phyloP scores from a whole-genome alignment of 2,888 invertebrate genomes.

The Campoletis raptor region DNA sequence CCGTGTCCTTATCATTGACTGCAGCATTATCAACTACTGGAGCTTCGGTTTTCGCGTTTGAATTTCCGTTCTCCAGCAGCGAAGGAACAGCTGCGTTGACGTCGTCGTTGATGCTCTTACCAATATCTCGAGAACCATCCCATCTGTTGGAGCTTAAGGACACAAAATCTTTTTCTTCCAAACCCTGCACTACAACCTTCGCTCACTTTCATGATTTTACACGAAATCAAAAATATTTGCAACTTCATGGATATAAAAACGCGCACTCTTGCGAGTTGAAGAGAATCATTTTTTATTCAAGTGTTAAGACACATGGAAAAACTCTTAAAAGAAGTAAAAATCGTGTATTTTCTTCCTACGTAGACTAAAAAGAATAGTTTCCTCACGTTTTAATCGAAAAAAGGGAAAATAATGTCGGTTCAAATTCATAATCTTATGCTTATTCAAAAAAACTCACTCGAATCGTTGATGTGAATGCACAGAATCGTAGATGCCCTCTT shows the following conservation, averaged over 20 bases:
- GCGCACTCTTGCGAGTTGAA: background rate
- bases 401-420: background rate
- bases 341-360: background rate
- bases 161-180: slow-evolving; percentile 31
- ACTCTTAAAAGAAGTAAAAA: background rate
- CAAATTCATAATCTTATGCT: background rate
- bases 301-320: background rate
- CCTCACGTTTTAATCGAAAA: background rate
- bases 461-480: slow-evolving; percentile 70
- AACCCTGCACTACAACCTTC: slow-evolving; percentile 2
- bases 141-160: slow-evolving; percentile 73
- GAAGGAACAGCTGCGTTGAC: slow-evolving; percentile 57
- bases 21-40: slow-evolving; percentile 68
- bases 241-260: background rate
- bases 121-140: slow-evolving; percentile 74
- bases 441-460: slow-evolving; percentile 61
- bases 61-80: slow-evolving; percentile 34
- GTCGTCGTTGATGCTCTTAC: slow-evolving; percentile 72
- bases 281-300: background rate
- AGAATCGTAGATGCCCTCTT: slow-evolving; percentile 70
- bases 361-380: background rate
- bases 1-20: slow-evolving; percentile 71
- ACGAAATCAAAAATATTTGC: background rate
- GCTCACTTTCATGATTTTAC: background rate
- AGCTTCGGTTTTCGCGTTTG: slow-evolving; percentile 71